A percentile compares a stretch with the other conserved stretches of the same genome.
Conservation (phyloP, 2,113 vertebrate genomes). For the Australoheros scitulus region DNA sequence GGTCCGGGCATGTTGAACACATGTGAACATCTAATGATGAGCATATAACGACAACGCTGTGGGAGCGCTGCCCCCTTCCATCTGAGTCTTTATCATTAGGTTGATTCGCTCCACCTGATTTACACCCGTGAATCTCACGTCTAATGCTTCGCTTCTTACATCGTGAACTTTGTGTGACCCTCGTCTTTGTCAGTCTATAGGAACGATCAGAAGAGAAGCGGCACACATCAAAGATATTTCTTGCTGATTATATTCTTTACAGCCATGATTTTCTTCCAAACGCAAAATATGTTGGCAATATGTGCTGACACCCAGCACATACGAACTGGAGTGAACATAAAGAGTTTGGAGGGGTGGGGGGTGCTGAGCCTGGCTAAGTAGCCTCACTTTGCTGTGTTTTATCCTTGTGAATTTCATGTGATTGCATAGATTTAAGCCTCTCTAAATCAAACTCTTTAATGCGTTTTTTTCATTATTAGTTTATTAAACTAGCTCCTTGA, state of each 20-base stretch:
- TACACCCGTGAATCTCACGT: neutral
- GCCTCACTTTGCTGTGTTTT: too few relatives aligned
- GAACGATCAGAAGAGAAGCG: neutral
- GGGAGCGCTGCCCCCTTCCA: slow-evolving; percentile 8
- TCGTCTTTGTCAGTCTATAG: neutral
- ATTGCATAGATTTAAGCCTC: too few relatives aligned
- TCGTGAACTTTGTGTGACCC: neutral
- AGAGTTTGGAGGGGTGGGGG: too few relatives aligned
- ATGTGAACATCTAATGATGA: slow-evolving; percentile 54
- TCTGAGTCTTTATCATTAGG: slow-evolving; percentile 9
- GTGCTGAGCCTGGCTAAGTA: too few relatives aligned
- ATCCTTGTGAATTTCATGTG: too few relatives aligned
- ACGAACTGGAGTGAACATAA: too few relatives aligned
- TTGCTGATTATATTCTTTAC: neutral
- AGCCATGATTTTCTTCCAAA: neutral
- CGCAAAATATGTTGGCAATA: neutral
- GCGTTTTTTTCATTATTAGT: too few relatives aligned
- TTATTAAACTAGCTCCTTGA: too few relatives aligned
- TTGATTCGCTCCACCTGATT: slow-evolving; percentile 46
- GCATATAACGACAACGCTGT: slow-evolving; percentile 35
- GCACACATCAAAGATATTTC: neutral
- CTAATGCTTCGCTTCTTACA: neutral
- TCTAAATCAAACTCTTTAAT: too few relatives aligned
- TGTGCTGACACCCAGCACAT: neutral
- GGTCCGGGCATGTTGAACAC: slow-evolving; percentile 59